Conservation (phyloP, 2,888 invertebrate genomes). For the Romanomermis culicivorax region DNA sequence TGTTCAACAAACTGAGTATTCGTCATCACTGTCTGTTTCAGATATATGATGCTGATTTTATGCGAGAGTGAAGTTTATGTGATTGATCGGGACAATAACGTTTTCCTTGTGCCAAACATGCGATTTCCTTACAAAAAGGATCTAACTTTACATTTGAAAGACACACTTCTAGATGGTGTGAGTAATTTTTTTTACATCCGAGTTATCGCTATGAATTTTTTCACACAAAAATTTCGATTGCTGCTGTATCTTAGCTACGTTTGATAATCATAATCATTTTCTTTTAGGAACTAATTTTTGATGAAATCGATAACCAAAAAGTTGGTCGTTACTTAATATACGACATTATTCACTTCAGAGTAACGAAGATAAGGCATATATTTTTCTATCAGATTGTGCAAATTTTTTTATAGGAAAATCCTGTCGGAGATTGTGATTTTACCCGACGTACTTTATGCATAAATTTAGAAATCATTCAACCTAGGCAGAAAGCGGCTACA, state of each 20-base stretch:
- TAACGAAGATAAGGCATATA: constrained; percentile 20
- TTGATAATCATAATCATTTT: constrained; percentile 9
- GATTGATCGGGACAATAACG: constrained; percentile 78
- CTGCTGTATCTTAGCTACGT: constrained; percentile 5
- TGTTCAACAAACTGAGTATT: no score
- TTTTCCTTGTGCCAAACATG: constrained; percentile 57
- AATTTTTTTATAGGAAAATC: constrained; percentile 35
- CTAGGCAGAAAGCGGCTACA: constrained; percentile 51
- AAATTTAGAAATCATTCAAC: constrained; percentile 36
- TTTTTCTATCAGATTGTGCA: constrained; percentile 4
- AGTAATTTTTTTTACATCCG: no score
- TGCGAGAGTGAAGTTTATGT: constrained; percentile 66
- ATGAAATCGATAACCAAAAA: constrained; percentile 46
- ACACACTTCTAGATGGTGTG: constrained; percentile 80
- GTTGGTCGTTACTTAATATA: constrained; percentile 79
- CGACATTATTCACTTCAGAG: constrained; percentile 65
- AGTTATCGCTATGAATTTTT: no score
- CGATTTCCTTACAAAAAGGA: constrained; percentile 56
- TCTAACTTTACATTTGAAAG: constrained; percentile 44
- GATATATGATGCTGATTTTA: constrained; percentile 89
- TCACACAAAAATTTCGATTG: neutral
- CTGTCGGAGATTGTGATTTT: constrained; percentile 55
- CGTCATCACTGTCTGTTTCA: no score
- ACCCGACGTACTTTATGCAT: constrained; percentile 55
- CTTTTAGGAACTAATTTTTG: constrained; percentile 81